Evolutionary conservation across 2,888 invertebrate species (phyloP).

Genomic region (Drosophila nr. fundita): DNA sequence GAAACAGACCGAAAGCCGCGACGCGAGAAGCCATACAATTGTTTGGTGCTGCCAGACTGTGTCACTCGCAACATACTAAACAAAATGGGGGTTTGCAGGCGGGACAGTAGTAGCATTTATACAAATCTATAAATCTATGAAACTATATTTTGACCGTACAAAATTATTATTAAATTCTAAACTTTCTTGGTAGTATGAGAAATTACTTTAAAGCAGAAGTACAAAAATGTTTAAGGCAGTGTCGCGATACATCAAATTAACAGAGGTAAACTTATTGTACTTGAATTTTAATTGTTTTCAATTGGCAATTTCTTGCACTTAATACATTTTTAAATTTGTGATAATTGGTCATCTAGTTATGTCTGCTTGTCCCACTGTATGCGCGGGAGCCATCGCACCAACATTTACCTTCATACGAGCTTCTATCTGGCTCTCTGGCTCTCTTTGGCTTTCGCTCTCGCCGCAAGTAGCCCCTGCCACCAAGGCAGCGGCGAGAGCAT

Average conservation of each 20-base stretch:
- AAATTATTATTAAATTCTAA: background rate
- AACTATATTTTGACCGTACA: background rate
- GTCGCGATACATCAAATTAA: conserved; percentile 5
- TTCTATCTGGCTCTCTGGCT: conserved; percentile 15
- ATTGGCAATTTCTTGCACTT: background rate
- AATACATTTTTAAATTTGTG: background rate
- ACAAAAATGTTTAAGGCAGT: too few relatives aligned
- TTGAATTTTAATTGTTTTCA: background rate
- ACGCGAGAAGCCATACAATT: conserved; percentile 36
- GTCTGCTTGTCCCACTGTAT: conserved; percentile 31
- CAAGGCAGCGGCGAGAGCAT: conserved; percentile 50
- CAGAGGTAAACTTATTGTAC: background rate
- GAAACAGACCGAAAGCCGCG: conserved; percentile 26
- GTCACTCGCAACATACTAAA: conserved; percentile 50
- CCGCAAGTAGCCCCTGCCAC: conserved; percentile 41
- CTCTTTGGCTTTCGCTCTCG: conserved; percentile 45
- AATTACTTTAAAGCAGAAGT: background rate
- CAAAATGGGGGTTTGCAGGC: background rate
- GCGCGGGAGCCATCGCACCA: conserved; percentile 17
- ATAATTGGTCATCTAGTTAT: background rate
- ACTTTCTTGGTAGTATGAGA: too few relatives aligned
- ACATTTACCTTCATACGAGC: conserved; percentile 6
- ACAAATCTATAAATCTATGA: background rate
- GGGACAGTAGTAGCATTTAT: conserved; percentile 41
- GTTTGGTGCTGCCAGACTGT: conserved; percentile 74